These are phyloP conservation scores for Aspidiotus destructor DNA, from an alignment of 2,888 invertebrate genomes.

Conservation along the genomic window DNA sequence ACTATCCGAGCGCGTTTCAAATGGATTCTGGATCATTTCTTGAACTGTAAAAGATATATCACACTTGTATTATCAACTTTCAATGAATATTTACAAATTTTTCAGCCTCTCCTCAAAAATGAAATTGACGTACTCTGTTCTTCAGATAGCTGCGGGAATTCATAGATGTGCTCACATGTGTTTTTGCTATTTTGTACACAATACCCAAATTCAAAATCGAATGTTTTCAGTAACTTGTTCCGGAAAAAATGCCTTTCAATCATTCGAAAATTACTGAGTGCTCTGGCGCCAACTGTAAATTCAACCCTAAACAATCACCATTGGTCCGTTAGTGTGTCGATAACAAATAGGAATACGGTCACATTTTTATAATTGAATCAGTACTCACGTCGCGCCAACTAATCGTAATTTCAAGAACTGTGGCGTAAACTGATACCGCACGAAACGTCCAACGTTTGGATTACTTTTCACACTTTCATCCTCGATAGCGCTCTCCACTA, in stretches of 20 bases:
- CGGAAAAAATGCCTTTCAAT: constrained; percentile 95
- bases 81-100: neutral
- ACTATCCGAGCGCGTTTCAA: constrained; percentile 95
- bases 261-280: constrained; percentile 95
- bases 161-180: constrained; percentile 98
- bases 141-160: constrained; percentile 81
- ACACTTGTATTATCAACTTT: too few relatives aligned
- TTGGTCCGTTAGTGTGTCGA: constrained; percentile 18
- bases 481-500: constrained; percentile 29
- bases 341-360: constrained; percentile 16
- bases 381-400: constrained; percentile 92
- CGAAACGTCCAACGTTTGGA: constrained; percentile 88
- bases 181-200: constrained; percentile 97
- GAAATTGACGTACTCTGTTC: constrained; percentile 61
- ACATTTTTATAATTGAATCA: neutral
- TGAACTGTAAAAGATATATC: constrained; percentile 63
- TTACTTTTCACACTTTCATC: constrained; percentile 44
- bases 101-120: neutral
- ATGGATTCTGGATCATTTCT: constrained; percentile 93
- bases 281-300: constrained; percentile 85
- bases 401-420: constrained; percentile 92
- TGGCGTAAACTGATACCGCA: constrained; percentile 98
- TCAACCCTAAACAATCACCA: constrained; percentile 62
- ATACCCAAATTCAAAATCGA: constrained; percentile 99
- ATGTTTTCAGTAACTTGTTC: constrained; percentile 86